Conservation (phyloP, 2,113 vertebrate species). For the Eolophus roseicapilla region DNA sequence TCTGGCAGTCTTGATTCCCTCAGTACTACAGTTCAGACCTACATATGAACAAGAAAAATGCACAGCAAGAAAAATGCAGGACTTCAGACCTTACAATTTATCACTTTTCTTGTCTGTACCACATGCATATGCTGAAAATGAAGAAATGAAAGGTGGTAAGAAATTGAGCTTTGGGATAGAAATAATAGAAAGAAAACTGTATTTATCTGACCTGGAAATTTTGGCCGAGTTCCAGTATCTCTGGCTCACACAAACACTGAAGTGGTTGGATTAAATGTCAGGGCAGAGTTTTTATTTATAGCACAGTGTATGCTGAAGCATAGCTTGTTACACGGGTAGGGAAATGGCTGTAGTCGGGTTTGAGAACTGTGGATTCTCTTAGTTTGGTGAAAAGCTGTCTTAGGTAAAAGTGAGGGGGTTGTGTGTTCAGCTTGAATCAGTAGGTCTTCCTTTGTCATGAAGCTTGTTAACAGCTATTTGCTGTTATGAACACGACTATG, state of each 20-base stretch:
- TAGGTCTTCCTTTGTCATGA: neutral
- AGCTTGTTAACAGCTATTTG: neutral
- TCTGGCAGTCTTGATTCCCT: neutral
- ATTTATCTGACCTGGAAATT: neutral
- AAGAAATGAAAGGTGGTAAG: neutral
- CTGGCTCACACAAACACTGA: neutral
- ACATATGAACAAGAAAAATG: neutral
- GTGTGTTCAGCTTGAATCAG: neutral
- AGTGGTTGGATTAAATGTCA: conserved; percentile 17
- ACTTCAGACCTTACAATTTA: neutral
- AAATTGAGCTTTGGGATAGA: neutral
- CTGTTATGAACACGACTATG: neutral
- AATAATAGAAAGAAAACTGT: neutral
- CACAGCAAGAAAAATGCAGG: neutral
- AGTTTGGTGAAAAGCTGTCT: neutral
- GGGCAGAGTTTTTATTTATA: conserved; percentile 32
- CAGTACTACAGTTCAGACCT: conserved; percentile 11
- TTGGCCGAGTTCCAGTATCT: neutral
- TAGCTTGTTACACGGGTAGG: neutral
- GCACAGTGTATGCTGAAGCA: neutral
- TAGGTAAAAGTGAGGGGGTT: neutral
- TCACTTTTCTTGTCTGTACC: neutral
- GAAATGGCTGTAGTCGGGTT: neutral
- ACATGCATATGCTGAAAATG: neutral
- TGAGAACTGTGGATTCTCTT: neutral